Conservation (phyloP, 1,140 invertebrate species). For the Polypedilum vanderplanki region DNA sequence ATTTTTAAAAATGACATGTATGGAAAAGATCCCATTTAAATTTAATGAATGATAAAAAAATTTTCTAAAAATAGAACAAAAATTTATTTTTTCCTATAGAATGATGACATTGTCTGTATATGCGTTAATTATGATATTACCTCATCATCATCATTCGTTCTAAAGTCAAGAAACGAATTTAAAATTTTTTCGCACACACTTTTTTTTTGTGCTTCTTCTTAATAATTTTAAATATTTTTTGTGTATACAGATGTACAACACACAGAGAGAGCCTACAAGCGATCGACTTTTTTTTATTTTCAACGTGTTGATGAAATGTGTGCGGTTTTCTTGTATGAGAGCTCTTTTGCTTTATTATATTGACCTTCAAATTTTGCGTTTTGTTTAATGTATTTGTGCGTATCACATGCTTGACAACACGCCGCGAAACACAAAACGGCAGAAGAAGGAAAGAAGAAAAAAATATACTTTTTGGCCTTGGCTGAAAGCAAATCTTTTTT, state of each 20-base stretch:
- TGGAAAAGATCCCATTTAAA: neutral
- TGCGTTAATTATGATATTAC: no score
- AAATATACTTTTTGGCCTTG: slow-evolving; percentile 24
- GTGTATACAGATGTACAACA: no score
- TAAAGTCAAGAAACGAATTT: no score
- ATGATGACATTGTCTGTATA: no score
- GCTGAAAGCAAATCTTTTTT: slow-evolving; percentile 17
- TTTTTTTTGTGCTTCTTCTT: no score
- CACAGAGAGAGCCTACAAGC: no score
- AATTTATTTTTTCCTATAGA: no score
- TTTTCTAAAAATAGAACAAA: no score
- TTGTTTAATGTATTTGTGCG: slow-evolving; percentile 16
- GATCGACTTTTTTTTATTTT: neutral
- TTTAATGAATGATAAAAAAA: no score
- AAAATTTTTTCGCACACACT: no score
- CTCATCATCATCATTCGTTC: no score
- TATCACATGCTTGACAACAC: slow-evolving; percentile 26
- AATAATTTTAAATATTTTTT: no score
- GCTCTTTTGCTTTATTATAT: neutral
- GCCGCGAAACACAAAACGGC: neutral
- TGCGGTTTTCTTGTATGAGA: neutral
- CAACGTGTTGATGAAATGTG: neutral
- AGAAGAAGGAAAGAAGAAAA: neutral
- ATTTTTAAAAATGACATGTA: neutral
- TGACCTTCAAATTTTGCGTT: slow-evolving; percentile 29